These are phyloP conservation scores for Parasteatoda tepidariorum DNA, from an alignment of 1,140 invertebrate genomes.

Conservation along the genomic window DNA sequence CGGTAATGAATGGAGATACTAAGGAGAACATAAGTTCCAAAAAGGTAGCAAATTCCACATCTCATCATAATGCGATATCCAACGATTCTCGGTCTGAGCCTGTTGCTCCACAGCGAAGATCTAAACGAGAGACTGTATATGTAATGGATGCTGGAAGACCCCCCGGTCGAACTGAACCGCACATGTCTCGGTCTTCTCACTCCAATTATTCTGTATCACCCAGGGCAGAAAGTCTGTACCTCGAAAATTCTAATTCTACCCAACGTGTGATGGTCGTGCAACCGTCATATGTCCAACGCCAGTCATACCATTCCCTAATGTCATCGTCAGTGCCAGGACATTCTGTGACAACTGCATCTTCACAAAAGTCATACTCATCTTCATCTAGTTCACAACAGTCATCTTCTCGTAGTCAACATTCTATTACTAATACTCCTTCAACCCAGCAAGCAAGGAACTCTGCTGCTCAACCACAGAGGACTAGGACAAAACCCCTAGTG, in stretches of 20 bases:
- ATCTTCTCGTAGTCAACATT: slow-evolving; percentile 13
- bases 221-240: slow-evolving; percentile 36
- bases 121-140: slow-evolving; percentile 45
- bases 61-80: not conserved
- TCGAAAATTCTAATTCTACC: slow-evolving; percentile 37
- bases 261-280: slow-evolving; percentile 56
- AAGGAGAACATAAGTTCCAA: slow-evolving; percentile 34
- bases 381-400: slow-evolving; percentile 15
- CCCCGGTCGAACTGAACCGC: slow-evolving; percentile 11
- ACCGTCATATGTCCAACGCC: slow-evolving; percentile 46
- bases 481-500: slow-evolving; percentile 44
- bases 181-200: not conserved
- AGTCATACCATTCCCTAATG: slow-evolving; percentile 53
- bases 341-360: slow-evolving; percentile 16
- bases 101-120: slow-evolving; percentile 50
- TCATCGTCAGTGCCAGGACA: slow-evolving; percentile 26
- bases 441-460: slow-evolving; percentile 19
- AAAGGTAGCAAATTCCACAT: not conserved
- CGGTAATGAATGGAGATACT: slow-evolving; percentile 30
- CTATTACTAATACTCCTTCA: not conserved
- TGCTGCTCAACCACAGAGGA: not conserved
- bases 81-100: slow-evolving; percentile 37
- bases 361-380: slow-evolving; percentile 39
- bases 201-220: slow-evolving; percentile 19
- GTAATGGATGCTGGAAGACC: slow-evolving; percentile 50